Evolutionary conservation across 2,888 invertebrate species (phyloP).

Genomic region (Heteromyza rotundicornis): DNA sequence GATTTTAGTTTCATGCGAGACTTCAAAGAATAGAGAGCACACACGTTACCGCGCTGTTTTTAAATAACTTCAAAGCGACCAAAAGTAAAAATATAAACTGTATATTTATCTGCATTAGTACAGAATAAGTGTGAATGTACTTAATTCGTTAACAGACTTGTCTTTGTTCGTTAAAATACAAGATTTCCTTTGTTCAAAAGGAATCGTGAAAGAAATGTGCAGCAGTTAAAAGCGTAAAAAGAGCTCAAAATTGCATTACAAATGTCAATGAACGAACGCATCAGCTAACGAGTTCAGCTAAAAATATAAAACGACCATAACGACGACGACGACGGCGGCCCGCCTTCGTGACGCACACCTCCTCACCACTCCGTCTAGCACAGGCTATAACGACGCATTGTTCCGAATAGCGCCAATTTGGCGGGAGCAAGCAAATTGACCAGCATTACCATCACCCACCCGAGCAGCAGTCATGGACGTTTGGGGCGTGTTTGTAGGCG

Average conservation of each 20-base stretch:
- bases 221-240: background rate
- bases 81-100: background rate
- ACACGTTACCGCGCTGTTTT: background rate
- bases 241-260: background rate
- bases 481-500: slow-evolving; percentile 65
- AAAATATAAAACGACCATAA: background rate
- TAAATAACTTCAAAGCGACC: background rate
- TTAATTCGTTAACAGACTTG: no score
- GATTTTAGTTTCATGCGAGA: slow-evolving; percentile 44
- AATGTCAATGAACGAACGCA: slow-evolving; percentile 14
- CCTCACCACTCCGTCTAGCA: background rate
- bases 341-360: background rate
- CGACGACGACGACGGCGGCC: background rate
- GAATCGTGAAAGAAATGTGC: background rate
- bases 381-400: background rate
- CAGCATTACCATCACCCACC: slow-evolving; percentile 6
- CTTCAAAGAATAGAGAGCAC: slow-evolving; percentile 32
- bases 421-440: background rate
- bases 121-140: no score
- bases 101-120: no score
- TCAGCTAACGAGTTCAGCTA: slow-evolving; percentile 3
- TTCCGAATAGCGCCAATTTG: background rate
- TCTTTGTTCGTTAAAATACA: no score
- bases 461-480: slow-evolving; percentile 64
- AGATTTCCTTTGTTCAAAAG: background rate